Conservation (phyloP, 2,888 invertebrate genomes). For the Spilosoma lubricipeda region DNA sequence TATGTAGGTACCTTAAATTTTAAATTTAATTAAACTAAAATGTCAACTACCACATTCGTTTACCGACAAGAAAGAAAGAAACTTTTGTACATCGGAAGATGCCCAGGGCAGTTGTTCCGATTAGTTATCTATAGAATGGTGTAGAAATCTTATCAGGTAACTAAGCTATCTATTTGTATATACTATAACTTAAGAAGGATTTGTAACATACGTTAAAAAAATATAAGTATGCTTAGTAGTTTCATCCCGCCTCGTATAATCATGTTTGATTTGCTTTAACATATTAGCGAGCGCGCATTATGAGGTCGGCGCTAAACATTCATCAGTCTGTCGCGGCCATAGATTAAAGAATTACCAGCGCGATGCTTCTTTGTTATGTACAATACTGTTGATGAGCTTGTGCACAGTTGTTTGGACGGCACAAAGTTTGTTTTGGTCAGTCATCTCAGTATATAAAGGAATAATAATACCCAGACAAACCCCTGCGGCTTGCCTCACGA, state of each 20-base stretch:
- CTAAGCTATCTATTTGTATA: too few species aligned
- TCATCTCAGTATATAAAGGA: background rate
- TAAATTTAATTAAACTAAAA: too few species aligned
- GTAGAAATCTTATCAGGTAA: too few species aligned
- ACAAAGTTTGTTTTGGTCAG: background rate
- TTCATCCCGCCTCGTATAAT: conserved; percentile 41
- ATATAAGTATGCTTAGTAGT: conserved; percentile 26
- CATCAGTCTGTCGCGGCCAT: conserved; percentile 36
- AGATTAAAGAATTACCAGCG: conserved; percentile 31
- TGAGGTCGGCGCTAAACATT: conserved; percentile 29
- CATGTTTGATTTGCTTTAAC: conserved; percentile 50
- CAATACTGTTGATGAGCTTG: background rate
- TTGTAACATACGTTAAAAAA: conserved; percentile 13
- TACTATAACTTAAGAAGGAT: background rate
- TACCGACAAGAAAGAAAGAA: too few species aligned
- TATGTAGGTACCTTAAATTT: too few species aligned
- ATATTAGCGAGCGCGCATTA: conserved; percentile 32
- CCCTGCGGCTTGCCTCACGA: background rate
- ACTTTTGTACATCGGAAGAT: too few species aligned
- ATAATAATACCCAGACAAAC: background rate
- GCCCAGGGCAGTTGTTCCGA: too few species aligned
- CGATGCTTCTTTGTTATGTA: conserved; percentile 3
- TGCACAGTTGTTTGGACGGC: background rate
- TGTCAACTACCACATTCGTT: too few species aligned
- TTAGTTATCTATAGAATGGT: too few species aligned